Evolutionary conservation across 2,888 invertebrate genomes (phyloP), one percentile per base, ranked within the genome.

Genomic region (Meliscaeva auricollis): DNA sequence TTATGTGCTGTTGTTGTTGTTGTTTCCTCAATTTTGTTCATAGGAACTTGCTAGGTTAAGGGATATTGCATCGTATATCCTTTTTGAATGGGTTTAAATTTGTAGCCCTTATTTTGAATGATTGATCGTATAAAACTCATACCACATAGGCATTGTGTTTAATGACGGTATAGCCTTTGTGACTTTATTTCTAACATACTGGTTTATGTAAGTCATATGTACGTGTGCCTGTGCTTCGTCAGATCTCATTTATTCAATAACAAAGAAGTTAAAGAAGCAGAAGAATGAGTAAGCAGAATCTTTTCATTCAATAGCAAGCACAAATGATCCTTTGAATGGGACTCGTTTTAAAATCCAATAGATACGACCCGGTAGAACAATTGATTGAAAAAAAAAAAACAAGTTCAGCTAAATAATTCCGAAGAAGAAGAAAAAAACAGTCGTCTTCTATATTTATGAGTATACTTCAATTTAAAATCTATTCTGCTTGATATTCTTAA

Each of bases 211-310:
- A 2, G 26, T 26, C 26, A 2, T 26, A 26, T 26, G 4, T 26
- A 26, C 4, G 4, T n/a, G 4, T 26, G 4, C 26, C 3, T 26
- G 2, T 26, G 26, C 26, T 6, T 38, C 38, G 9, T 38, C 9
- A 9, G 38, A 38, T 6, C 38, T 48, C 48, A 48, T 48, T 48
- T 44, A n/a, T 48, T 48, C 20, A 48, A 48, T 20, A 48, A 48
- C 48, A 17, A 48, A 20, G 48, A 17, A 48, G 17, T 48, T 15
- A 17, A 48, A 20, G 48, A 17, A 48, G 17, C 13, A 5, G 17
- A 48, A 17, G 48, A 48, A 48, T 48, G 48, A 48, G 17, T 48
- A 17, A 48, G 38, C 38, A 38, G 3, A 38, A 38, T 17, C 46
- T 46, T 46, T 46, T 46, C 46, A 17, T 46, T 46, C 17, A 48